Percentiles rank a stretch among this genome's conserved stretches.
Conservation (phyloP, 2,113 vertebrate species). For the Oophaga pumilio region DNA sequence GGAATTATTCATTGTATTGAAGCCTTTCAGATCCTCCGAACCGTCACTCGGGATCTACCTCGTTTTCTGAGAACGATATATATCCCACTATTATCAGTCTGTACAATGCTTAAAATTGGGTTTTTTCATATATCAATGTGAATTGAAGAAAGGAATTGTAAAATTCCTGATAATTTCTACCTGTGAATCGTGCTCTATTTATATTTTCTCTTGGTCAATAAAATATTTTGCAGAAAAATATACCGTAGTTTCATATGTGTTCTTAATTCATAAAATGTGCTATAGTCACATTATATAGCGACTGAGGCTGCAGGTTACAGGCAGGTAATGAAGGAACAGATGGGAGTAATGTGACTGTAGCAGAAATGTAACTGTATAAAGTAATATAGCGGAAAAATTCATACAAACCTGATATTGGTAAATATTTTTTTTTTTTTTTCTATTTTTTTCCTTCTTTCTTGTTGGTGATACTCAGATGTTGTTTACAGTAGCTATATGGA, state of each 20-base stretch:
- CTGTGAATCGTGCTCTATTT: too few relatives aligned
- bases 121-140: too few relatives aligned
- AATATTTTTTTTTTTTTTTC: too few relatives aligned
- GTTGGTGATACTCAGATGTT: too few relatives aligned
- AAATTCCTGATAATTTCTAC: too few relatives aligned
- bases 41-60: not conserved
- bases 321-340: not conserved
- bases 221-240: constrained; percentile 9
- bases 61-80: not conserved
- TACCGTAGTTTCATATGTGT: too few relatives aligned
- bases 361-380: too few relatives aligned
- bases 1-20: not conserved
- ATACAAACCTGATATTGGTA: too few relatives aligned
- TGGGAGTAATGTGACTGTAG: not conserved
- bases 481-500: too few relatives aligned
- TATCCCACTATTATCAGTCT: not conserved
- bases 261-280: not conserved
- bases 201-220: not conserved
- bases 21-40: not conserved
- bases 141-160: too few relatives aligned
- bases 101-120: not conserved
- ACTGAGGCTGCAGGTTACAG: not conserved
- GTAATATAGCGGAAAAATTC: too few relatives aligned
- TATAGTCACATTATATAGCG: not conserved
- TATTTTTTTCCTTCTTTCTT: too few relatives aligned